Percentiles rank a stretch among this genome's conserved stretches.
Evolutionary conservation across 2,888 invertebrate species (phyloP).

Genomic region (Caenorhabditis becei): DNA sequence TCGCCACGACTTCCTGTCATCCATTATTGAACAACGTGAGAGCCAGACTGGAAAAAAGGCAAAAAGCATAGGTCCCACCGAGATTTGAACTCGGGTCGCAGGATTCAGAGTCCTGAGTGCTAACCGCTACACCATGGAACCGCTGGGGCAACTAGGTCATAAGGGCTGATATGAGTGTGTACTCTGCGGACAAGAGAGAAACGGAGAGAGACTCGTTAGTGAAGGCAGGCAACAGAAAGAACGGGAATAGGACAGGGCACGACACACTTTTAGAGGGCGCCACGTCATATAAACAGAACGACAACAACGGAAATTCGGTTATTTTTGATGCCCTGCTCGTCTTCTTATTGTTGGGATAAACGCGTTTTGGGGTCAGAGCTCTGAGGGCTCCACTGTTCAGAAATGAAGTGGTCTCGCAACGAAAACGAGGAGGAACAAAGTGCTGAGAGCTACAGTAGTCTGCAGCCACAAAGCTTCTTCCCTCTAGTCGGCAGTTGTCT

Average conservation of each 20-base stretch:
- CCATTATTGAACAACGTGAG: slow-evolving; percentile 14
- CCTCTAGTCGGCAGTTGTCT: background rate
- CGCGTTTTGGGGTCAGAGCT: background rate
- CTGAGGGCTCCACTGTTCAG: background rate
- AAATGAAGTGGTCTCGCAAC: too few relatives aligned
- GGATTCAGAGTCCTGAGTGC: slow-evolving; percentile 72
- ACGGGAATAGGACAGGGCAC: background rate
- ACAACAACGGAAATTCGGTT: background rate
- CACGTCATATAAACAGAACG: background rate
- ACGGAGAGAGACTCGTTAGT: slow-evolving; percentile 1
- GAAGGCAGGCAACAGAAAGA: too few relatives aligned
- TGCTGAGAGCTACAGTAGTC: too few relatives aligned
- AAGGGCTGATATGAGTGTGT: slow-evolving; percentile 11
- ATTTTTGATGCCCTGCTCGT: background rate
- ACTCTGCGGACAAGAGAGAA: background rate
- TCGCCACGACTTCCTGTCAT: background rate
- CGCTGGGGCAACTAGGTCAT: background rate
- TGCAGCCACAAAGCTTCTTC: too few relatives aligned
- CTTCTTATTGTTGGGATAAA: background rate
- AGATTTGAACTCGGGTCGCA: slow-evolving; percentile 72
- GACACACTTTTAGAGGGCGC: background rate
- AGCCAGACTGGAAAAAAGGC: slow-evolving; percentile 9
- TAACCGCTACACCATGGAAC: slow-evolving; percentile 44
- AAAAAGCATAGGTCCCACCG: slow-evolving; percentile 62
- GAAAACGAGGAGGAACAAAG: too few relatives aligned